Percentiles rank a stretch among this genome's conserved stretches.
phyloP scores from a whole-genome alignment of 2,888 invertebrate genomes.

The Opisthograptis luteolata region DNA sequence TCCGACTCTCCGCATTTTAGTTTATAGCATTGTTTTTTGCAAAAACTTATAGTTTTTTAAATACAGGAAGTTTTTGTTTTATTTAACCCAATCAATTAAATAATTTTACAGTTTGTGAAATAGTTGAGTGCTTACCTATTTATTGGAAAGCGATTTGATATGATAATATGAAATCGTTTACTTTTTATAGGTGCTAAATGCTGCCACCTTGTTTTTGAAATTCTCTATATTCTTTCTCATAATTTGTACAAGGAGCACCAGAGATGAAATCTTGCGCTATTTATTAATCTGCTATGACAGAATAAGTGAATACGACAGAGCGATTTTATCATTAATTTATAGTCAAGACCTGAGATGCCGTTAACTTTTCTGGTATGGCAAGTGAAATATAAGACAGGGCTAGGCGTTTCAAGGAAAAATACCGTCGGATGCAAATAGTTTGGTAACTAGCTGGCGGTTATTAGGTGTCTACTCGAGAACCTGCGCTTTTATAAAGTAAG shows the following conservation, averaged over 20 bases:
- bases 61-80: too few relatives aligned
- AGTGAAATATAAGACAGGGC: constrained; percentile 53
- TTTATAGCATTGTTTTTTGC: too few relatives aligned
- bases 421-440: constrained; percentile 70
- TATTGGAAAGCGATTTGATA: too few relatives aligned
- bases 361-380: constrained; percentile 51
- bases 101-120: too few relatives aligned
- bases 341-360: constrained; percentile 38
- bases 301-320: constrained; percentile 17
- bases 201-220: too few relatives aligned
- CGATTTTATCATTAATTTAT: constrained; percentile 42
- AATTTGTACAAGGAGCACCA: too few relatives aligned
- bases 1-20: too few relatives aligned
- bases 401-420: constrained; percentile 69
- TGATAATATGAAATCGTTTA: too few relatives aligned
- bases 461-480: constrained; percentile 58
- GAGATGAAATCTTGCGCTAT: constrained; percentile 6
- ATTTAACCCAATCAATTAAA: too few relatives aligned
- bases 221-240: background rate
- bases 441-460: constrained; percentile 66
- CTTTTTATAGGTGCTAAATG: too few relatives aligned
- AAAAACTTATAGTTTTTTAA: too few relatives aligned
- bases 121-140: too few relatives aligned
- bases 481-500: constrained; percentile 56
- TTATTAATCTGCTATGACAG: constrained; percentile 16